Percentiles rank a stretch among this genome's conserved stretches.
Conservation (phyloP, 2,113 vertebrate genomes). For the Cathartes aura region DNA sequence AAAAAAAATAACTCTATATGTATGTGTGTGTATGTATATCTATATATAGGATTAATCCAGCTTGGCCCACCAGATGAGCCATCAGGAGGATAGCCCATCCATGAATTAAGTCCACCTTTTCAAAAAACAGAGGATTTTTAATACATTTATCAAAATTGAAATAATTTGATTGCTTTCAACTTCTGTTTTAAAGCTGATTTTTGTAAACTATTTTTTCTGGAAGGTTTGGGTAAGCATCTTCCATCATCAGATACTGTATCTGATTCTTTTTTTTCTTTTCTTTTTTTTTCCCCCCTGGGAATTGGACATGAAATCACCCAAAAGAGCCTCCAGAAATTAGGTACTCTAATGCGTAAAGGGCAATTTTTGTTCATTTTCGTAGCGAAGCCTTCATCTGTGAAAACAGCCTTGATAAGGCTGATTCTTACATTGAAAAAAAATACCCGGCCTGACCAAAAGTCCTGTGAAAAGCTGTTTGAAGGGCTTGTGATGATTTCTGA, state of each 20-base stretch:
- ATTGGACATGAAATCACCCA: background rate
- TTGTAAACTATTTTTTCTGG: background rate
- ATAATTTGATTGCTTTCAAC: background rate
- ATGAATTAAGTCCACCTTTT: background rate
- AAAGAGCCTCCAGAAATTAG: background rate
- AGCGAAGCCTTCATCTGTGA: background rate
- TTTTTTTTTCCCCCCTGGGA: background rate
- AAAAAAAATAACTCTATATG: background rate
- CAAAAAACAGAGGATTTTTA: background rate
- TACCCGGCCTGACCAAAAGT: background rate
- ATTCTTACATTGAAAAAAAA: background rate
- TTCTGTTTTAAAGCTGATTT: background rate
- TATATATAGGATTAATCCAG: background rate
- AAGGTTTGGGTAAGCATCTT: background rate
- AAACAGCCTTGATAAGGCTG: background rate
- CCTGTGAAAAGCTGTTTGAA: background rate
- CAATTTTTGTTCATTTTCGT: background rate
- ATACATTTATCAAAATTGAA: background rate
- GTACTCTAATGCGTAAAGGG: background rate
- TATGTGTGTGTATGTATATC: accelerated
- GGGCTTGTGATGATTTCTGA: background rate
- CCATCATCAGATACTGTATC: background rate
- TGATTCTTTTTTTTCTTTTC: background rate
- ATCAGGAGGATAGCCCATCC: background rate
- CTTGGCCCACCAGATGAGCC: background rate